Evolutionary conservation across 2,888 invertebrate species (phyloP).

Genomic region (Halictus ligatus): DNA sequence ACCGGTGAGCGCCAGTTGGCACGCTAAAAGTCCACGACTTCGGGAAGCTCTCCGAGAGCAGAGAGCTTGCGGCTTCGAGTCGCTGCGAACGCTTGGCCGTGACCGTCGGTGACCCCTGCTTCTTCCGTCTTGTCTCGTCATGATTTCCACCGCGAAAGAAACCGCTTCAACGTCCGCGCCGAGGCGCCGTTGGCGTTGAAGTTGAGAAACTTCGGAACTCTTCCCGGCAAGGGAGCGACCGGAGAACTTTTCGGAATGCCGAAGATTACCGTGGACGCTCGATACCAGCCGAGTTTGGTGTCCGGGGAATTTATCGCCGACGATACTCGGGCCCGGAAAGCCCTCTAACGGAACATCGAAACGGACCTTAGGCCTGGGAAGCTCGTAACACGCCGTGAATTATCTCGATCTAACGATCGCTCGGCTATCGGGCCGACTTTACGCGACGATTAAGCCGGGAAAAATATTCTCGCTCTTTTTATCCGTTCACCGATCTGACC

Average conservation of each 20-base stretch:
- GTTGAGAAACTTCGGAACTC: not conserved
- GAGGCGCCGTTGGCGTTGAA: not conserved
- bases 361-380: not conserved
- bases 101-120: slow-evolving; percentile 57
- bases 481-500: slow-evolving; percentile 14
- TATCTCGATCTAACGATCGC: slow-evolving; percentile 29
- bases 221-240: not conserved
- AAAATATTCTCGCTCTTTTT: slow-evolving; percentile 8
- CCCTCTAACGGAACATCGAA: not conserved
- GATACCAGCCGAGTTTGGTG: slow-evolving; percentile 13
- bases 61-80: slow-evolving; percentile 42
- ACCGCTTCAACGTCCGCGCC: not conserved
- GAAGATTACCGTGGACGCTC: slow-evolving; percentile 20
- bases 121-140: too few relatives aligned
- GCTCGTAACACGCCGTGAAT: slow-evolving; percentile 17
- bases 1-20: slow-evolving; percentile 27
- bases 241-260: slow-evolving; percentile 13
- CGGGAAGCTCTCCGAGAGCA: slow-evolving; percentile 49
- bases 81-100: slow-evolving; percentile 53
- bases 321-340: not conserved
- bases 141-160: not conserved
- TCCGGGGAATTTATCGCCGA: slow-evolving; percentile 1
- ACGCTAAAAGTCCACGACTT: slow-evolving; percentile 43
- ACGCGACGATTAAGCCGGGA: slow-evolving; percentile 22
- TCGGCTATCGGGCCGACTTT: not conserved